Base-by-base conservation (phyloP, 2,797 vertebrate species). In the Bradypodion ventrale region DNA sequence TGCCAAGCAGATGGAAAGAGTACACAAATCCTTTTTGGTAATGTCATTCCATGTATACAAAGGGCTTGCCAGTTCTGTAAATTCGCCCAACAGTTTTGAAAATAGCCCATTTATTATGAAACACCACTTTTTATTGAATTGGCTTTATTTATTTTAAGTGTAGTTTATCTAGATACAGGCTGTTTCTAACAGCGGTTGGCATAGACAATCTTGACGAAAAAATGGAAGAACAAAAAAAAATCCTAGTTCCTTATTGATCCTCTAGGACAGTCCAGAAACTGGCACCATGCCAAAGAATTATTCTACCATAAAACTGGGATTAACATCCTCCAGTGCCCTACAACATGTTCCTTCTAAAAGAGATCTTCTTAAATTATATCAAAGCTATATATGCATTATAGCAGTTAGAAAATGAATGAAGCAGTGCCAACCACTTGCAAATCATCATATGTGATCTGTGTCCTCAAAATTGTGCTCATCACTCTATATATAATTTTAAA, bases 1-100 rank as follows among this genome's bases (percentile, higher is more conserved):
- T 81, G 80, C 52, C 68, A 81, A 81, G 80, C 80, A 81, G 80
- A 81, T 81, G 80, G 79, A 81, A 81, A 81, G 52, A 81, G 80
- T 81, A 81, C 69, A 73, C 80, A 82, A 63, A 73, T 82, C 70
- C 59, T 74, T 82, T 82, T 82, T 49, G 80, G 59, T 74, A 82
- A 82, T 82, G 59, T 82, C 70, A 82, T 65, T 82, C 21, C 56
- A 70, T 82, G 80, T 62, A 82, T 82, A 74, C 70, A 82, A 74
- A 82, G 70, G 80, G 80, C 80, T 74, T 82, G 80, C 80, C n/a
- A 82, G 73, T 82, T 63, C 69, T 63, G 37, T 74, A 62, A 49
- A 44, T n/a, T 73, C 42, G 70, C 70, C 68, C 44, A 80, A 44
- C 7, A 15, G 40, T 32, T 81, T 32, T n/a, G 59, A 82, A 82